These are phyloP conservation scores for Balearica regulorum DNA, from an alignment of 2,797 vertebrate species.

Conservation along the genomic window DNA sequence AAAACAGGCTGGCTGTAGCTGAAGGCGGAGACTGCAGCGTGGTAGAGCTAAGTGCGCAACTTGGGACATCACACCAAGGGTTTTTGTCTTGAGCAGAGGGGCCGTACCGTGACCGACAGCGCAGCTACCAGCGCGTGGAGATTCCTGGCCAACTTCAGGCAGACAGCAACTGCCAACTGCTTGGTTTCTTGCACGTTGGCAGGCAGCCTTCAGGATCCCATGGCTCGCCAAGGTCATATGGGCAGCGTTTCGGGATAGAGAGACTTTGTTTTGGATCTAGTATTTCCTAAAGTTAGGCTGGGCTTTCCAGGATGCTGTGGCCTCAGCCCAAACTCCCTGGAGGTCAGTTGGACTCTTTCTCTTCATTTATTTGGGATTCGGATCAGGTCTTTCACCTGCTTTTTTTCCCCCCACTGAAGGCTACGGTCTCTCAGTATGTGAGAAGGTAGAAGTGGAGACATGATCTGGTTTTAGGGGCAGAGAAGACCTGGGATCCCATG, in stretches of 20 bases:
- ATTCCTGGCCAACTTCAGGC: neutral
- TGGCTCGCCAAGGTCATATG: neutral
- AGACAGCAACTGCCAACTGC: neutral
- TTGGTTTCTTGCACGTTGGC: neutral
- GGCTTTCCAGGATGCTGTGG: neutral
- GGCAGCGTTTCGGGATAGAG: neutral
- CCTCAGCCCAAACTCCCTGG: neutral
- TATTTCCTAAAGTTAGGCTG: conserved; percentile 8
- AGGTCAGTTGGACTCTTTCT: neutral
- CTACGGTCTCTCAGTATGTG: neutral
- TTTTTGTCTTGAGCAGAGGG: neutral
- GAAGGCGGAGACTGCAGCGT: neutral
- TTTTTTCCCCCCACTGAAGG: neutral
- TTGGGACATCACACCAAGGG: neutral
- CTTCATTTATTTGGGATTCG: neutral
- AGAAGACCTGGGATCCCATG: neutral
- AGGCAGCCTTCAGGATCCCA: neutral
- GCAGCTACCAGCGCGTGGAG: neutral
- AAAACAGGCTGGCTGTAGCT: neutral
- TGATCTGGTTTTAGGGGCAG: neutral
- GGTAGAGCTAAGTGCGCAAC: neutral
- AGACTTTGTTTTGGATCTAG: conserved; percentile 47
- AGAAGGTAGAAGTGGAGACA: neutral
- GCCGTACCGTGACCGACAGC: neutral
- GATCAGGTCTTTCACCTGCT: neutral